These are phyloP conservation scores for Dusona sp. DNA, from an alignment of 2,888 invertebrate species.

Conservation along the genomic window DNA sequence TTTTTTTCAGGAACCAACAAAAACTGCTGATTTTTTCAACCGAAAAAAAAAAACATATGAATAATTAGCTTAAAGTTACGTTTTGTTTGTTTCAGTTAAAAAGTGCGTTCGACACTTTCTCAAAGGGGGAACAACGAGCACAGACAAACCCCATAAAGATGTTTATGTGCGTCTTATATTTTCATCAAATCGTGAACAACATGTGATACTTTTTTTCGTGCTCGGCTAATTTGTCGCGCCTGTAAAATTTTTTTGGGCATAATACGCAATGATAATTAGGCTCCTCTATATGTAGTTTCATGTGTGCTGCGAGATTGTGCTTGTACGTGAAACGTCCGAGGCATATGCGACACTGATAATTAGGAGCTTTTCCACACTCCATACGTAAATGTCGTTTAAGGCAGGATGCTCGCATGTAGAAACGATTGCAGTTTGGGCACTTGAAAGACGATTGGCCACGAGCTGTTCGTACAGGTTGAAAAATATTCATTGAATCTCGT, in stretches of 20 bases:
- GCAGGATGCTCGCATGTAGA: constrained; percentile 80
- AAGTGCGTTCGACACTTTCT: background rate
- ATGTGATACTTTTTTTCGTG: constrained; percentile 78
- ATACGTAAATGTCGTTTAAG: constrained; percentile 81
- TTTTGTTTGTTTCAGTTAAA: background rate
- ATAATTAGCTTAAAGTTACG: background rate
- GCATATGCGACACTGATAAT: constrained; percentile 83
- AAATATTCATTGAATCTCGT: constrained; percentile 59
- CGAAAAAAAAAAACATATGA: background rate
- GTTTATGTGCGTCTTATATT: background rate
- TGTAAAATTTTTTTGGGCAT: constrained; percentile 80
- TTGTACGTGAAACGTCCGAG: constrained; percentile 82
- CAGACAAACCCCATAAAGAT: too few relatives aligned
- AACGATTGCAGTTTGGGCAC: constrained; percentile 86
- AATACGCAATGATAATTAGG: constrained; percentile 78
- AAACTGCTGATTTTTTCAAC: background rate
- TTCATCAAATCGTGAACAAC: constrained; percentile 57
- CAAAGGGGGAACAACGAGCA: too few relatives aligned
- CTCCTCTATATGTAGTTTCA: constrained; percentile 80
- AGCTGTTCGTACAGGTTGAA: constrained; percentile 74
- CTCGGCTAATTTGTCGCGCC: constrained; percentile 79
- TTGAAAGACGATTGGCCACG: constrained; percentile 84
- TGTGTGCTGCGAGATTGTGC: constrained; percentile 80
- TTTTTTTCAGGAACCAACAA: background rate
- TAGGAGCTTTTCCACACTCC: constrained; percentile 84